These are phyloP conservation scores for Elysia chlorotica DNA, from an alignment of 1,140 invertebrate species.

Conservation along the genomic window DNA sequence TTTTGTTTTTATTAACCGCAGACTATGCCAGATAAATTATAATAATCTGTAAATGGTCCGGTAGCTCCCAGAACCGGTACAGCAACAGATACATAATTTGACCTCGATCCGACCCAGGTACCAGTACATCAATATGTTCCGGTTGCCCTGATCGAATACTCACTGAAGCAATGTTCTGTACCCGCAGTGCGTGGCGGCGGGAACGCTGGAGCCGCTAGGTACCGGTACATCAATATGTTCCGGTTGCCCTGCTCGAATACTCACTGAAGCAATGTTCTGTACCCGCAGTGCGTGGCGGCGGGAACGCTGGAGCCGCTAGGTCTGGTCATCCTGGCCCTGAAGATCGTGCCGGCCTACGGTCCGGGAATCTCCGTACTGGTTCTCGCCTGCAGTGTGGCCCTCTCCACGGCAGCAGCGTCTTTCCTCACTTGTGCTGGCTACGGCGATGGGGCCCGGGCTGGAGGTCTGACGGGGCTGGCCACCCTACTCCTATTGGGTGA, in stretches of 20 bases:
- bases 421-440: background rate
- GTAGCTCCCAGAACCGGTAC: too few species aligned
- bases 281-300: conserved; percentile 25
- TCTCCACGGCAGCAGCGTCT: conserved; percentile 17
- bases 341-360: conserved; percentile 1
- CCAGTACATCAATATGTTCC: too few species aligned
- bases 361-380: background rate
- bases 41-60: too few species aligned
- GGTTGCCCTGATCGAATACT: too few species aligned
- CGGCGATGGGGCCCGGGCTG: background rate
- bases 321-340: conserved; percentile 22
- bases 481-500: background rate
- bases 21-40: too few species aligned
- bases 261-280: too few species aligned
- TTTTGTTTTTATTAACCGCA: too few species aligned
- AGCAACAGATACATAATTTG: too few species aligned
- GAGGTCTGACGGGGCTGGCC: background rate
- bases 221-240: too few species aligned
- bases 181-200: conserved; percentile 25
- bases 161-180: too few species aligned
- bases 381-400: conserved; percentile 17
- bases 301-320: conserved; percentile 28
- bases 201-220: conserved; percentile 28
- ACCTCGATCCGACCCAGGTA: too few species aligned
- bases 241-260: too few species aligned